Conservation (phyloP, 1,140 invertebrate genomes). For the Drosophila bocqueti region DNA sequence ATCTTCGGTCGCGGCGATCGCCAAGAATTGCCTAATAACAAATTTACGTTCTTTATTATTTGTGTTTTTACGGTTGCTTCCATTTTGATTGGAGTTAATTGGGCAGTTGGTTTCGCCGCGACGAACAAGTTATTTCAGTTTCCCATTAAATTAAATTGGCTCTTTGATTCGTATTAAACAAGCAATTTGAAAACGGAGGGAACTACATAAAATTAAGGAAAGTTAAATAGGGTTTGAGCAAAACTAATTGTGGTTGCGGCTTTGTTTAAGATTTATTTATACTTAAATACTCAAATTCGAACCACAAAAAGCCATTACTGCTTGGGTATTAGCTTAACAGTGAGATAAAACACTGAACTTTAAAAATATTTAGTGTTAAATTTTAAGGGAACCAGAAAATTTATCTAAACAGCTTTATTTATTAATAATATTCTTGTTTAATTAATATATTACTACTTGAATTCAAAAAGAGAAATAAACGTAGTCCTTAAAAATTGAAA, state of each 20-base stretch:
- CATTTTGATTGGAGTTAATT: constrained; percentile 52
- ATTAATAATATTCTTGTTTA: too few relatives aligned
- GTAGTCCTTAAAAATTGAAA: background rate
- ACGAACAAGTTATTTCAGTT: constrained; percentile 35
- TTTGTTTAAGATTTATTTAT: background rate
- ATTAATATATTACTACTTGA: too few relatives aligned
- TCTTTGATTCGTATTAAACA: constrained; percentile 20
- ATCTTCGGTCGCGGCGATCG: constrained; percentile 25
- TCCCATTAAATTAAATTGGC: constrained; percentile 26
- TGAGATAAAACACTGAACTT: too few relatives aligned
- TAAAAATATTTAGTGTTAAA: too few relatives aligned
- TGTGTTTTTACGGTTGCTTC: constrained; percentile 41
- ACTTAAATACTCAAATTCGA: background rate
- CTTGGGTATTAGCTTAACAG: too few relatives aligned
- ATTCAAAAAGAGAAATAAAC: too few relatives aligned
- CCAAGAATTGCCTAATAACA: constrained; percentile 38
- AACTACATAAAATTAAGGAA: background rate
- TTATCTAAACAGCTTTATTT: too few relatives aligned
- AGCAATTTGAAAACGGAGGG: constrained; percentile 12
- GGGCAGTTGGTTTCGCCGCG: constrained; percentile 9
- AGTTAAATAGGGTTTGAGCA: background rate
- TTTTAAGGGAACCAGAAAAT: too few relatives aligned
- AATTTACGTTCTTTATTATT: constrained; percentile 53
- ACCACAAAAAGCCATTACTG: background rate
- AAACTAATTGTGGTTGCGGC: background rate